Percentiles rank a stretch among this genome's conserved stretches.
These are phyloP conservation scores for Steatocranus sp. DNA, from an alignment of 2,797 vertebrate species.

Conservation along the genomic window DNA sequence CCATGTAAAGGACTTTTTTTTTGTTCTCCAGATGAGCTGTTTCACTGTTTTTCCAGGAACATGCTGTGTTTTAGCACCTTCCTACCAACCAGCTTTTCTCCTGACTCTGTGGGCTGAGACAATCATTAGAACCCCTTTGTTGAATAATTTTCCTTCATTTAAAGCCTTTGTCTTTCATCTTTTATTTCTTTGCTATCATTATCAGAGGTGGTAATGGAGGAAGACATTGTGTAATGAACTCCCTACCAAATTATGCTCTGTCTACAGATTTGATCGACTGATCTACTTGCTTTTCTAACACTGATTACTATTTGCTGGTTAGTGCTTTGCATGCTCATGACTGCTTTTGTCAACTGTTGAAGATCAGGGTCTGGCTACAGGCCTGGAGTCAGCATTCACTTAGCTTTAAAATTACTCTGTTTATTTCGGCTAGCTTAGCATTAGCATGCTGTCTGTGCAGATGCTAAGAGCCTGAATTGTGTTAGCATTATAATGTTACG, in stretches of 20 bases:
- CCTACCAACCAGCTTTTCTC: slow-evolving; percentile 51
- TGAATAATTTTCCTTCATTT: slow-evolving; percentile 8
- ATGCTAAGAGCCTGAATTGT: not conserved
- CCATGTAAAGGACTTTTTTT: slow-evolving; percentile 2
- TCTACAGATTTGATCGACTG: not conserved
- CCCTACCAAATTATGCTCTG: not conserved
- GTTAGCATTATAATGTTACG: not conserved
- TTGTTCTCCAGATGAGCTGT: slow-evolving; percentile 39
- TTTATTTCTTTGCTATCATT: not conserved
- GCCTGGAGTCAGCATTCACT: not conserved
- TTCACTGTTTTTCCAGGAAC: slow-evolving; percentile 40
- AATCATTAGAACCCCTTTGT: slow-evolving; percentile 36
- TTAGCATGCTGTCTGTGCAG: not conserved
- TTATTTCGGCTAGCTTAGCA: not conserved
- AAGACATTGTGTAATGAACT: not conserved
- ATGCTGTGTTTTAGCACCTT: slow-evolving; percentile 32
- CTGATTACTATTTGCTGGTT: not conserved
- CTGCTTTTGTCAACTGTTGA: not conserved
- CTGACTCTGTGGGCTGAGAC: slow-evolving; percentile 8
- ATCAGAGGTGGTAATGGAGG: not conserved
- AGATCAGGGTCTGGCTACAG: not conserved
- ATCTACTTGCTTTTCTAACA: not conserved
- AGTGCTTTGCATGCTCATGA: not conserved
- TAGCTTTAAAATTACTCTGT: not conserved
- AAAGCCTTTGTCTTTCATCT: not conserved